Base-by-base conservation (phyloP, 2,888 invertebrate species). In the Hyposoter didymator region DNA sequence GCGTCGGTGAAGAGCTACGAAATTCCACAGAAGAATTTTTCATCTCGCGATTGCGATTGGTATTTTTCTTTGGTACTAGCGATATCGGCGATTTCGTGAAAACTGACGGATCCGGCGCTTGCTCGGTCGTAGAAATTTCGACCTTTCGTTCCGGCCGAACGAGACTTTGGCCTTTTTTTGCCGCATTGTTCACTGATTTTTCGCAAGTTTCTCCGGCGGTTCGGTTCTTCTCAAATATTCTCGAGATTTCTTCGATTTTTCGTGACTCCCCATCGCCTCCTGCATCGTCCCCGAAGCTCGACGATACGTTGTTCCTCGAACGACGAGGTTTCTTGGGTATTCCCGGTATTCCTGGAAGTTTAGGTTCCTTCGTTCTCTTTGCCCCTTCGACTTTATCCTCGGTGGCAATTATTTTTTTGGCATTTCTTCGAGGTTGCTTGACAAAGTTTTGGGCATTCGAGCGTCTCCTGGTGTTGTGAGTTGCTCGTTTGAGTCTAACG, bases 271-370 rank as follows among this genome's bases (percentile, higher is more conserved):
- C 82, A 22, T 59, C 19, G 43, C 12, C 39, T 17, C 22, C 8
- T 43, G 10, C 49, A 32, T 43, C 5, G 5, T 35, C 14, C 17
- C 32, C 28, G 4, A 39, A 28, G 3, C 55, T 45, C 17, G 12
- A 43, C 10, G 19, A 32, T 78, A 22, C 69, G 19, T 8, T 45
- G n/a, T 39, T 35, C 43, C 22, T 78, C 4, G 76, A 39, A 19
- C 73, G 80, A 19, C 62, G 67, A 8, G 72, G 64, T 64, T 79
- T 64, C 0, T 32, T 64, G 0, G 52, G 47, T 12, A 28, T 4
- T 22, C 84, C 84, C 8, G 84, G 85, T 76, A 85, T 82, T 7
- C 82, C 84, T 1, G 85, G 78, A 66, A 82, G 82, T 52, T 45
- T 39, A 12, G 19, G 1, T 17, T 84, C 64, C 69, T 79, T 84